phyloP scores from a whole-genome alignment of 2,797 vertebrate species.

The Carapus acus region DNA sequence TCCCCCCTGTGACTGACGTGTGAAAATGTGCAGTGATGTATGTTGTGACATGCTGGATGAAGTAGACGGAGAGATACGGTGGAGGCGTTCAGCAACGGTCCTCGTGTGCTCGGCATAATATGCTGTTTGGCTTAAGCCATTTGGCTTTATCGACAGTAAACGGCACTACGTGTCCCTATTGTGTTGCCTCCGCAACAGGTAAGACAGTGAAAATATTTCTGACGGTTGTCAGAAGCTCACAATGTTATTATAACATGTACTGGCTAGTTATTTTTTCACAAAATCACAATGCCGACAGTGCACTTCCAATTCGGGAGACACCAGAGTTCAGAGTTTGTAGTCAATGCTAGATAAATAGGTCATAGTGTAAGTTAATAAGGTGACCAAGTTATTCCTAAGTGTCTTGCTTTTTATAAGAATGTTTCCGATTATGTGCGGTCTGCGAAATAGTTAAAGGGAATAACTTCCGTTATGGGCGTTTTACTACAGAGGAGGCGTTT shows the following conservation, averaged over 20 bases:
- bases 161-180: neutral
- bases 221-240: neutral
- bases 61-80: conserved; percentile 7
- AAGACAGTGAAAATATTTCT: neutral
- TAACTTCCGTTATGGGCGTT: conserved; percentile 12
- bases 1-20: neutral
- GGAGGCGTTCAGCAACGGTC: conserved; percentile 3
- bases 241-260: conserved; percentile 7
- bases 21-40: conserved; percentile 9
- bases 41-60: neutral
- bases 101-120: conserved; percentile 46
- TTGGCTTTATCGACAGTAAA: neutral
- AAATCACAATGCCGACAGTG: neutral
- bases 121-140: conserved; percentile 5
- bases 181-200: neutral
- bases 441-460: neutral
- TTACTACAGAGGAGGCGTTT: neutral
- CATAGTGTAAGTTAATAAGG: neutral
- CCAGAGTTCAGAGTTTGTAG: neutral
- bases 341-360: neutral
- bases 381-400: conserved; percentile 6
- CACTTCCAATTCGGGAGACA: neutral
- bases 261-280: conserved; percentile 12
- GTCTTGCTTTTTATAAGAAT: neutral
- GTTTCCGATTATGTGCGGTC: neutral